A percentile compares a stretch with the other conserved stretches of the same genome.
phyloP scores from a whole-genome alignment of 2,888 invertebrate genomes.

The Cheilosia urbana region DNA sequence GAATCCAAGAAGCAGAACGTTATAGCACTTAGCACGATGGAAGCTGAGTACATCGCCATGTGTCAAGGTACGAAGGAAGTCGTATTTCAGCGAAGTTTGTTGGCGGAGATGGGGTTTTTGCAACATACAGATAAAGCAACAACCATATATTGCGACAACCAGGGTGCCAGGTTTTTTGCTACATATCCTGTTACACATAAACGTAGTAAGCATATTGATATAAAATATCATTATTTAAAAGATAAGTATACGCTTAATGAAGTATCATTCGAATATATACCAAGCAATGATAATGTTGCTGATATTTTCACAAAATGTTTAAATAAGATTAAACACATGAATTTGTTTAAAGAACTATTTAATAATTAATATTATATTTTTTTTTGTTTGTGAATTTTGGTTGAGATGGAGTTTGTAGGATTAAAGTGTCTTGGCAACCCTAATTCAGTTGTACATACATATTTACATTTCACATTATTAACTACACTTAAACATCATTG shows the following conservation, averaged over 20 bases:
- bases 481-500: not conserved
- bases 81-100: conserved; percentile 54
- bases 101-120: conserved; percentile 52
- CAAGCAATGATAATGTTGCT: conserved; percentile 18
- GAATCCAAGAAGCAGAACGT: conserved; percentile 70
- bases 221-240: conserved; percentile 38
- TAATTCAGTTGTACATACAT: not conserved
- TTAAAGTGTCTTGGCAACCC: not conserved
- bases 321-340: conserved; percentile 20
- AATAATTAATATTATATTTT: conserved; percentile 1
- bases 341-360: conserved; percentile 15
- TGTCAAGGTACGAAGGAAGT: conserved; percentile 67
- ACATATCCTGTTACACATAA: conserved; percentile 66
- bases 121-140: conserved; percentile 19
- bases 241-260: conserved; percentile 19
- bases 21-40: conserved; percentile 64
- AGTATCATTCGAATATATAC: conserved; percentile 21
- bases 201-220: conserved; percentile 72
- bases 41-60: conserved; percentile 73
- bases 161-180: conserved; percentile 25
- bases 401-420: conserved; percentile 9
- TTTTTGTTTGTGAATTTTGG: conserved; percentile 7
- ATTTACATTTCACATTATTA: not conserved
- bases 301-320: conserved; percentile 22
- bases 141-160: conserved; percentile 41